Conservation (phyloP, 2,113 vertebrate genomes). For the Centropus bengalensis region DNA sequence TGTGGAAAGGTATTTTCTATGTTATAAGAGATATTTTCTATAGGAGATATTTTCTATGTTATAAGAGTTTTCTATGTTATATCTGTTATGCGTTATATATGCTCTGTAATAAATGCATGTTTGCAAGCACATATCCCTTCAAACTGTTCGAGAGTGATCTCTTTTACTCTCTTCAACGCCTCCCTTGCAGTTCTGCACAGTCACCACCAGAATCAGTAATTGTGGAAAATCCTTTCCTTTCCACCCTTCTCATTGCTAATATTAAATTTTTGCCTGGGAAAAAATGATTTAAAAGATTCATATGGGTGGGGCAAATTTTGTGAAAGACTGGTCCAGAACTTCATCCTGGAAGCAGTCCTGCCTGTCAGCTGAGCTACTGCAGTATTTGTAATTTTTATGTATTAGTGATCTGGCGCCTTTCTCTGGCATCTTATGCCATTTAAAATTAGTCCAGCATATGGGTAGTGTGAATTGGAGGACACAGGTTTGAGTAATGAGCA, state of each 20-base stretch:
- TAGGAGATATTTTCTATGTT: too few species aligned
- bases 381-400: conserved; percentile 49
- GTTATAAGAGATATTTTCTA: not conserved
- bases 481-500: conserved; percentile 43
- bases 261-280: conserved; percentile 22
- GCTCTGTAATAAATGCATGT: not conserved
- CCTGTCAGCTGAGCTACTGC: conserved; percentile 33
- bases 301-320: not conserved
- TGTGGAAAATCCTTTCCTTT: conserved; percentile 27
- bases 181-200: not conserved
- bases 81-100: too few species aligned
- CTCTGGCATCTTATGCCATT: not conserved
- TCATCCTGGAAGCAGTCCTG: conserved; percentile 39
- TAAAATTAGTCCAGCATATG: conserved; percentile 56
- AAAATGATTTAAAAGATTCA: conserved; percentile 10
- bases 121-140: not conserved
- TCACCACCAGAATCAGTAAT: conserved; percentile 8
- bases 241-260: not conserved
- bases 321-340: not conserved
- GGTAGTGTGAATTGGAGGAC: conserved; percentile 30
- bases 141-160: not conserved
- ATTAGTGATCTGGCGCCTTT: conserved; percentile 54
- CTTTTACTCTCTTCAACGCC: not conserved
- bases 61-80: too few species aligned
- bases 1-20: not conserved